Evolutionary conservation across 2,888 invertebrate species (phyloP).

Genomic region (Psococerastis gibbosa): DNA sequence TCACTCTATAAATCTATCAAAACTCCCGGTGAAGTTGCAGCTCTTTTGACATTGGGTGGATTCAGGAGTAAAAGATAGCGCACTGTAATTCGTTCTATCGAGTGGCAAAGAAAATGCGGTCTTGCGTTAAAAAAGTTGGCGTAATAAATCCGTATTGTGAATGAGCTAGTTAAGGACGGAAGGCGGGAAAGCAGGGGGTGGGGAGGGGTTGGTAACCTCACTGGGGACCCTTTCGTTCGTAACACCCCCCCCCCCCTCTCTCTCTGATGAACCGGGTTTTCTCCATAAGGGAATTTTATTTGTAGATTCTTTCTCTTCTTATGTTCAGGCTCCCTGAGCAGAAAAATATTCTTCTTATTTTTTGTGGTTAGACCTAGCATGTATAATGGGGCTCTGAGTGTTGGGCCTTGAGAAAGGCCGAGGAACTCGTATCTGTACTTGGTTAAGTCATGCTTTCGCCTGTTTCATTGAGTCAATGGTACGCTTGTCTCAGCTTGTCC

Average conservation of each 20-base stretch:
- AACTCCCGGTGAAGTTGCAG: not conserved
- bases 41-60: constrained; percentile 6
- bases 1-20: constrained; percentile 11
- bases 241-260: too few species aligned
- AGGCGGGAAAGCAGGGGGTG: constrained; percentile 6
- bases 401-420: too few species aligned
- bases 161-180: constrained; percentile 8
- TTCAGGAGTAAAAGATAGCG: constrained; percentile 5
- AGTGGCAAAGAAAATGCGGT: constrained; percentile 7
- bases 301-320: not conserved
- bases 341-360: not conserved
- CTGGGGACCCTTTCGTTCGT: too few species aligned
- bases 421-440: too few species aligned
- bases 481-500: too few species aligned
- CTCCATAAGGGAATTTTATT: not conserved
- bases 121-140: constrained; percentile 10
- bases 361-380: too few species aligned
- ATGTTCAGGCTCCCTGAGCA: not conserved
- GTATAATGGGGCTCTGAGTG: too few species aligned
- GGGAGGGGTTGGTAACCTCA: not conserved
- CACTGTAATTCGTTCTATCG: constrained; percentile 10
- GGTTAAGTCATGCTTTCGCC: too few species aligned
- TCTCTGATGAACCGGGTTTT: not conserved
- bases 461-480: too few species aligned
- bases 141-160: constrained; percentile 10